A percentile compares a stretch with the other conserved stretches of the same genome.
These are phyloP conservation scores for Siphlonurus alternatus DNA, from an alignment of 2,888 invertebrate genomes.

Conservation along the genomic window DNA sequence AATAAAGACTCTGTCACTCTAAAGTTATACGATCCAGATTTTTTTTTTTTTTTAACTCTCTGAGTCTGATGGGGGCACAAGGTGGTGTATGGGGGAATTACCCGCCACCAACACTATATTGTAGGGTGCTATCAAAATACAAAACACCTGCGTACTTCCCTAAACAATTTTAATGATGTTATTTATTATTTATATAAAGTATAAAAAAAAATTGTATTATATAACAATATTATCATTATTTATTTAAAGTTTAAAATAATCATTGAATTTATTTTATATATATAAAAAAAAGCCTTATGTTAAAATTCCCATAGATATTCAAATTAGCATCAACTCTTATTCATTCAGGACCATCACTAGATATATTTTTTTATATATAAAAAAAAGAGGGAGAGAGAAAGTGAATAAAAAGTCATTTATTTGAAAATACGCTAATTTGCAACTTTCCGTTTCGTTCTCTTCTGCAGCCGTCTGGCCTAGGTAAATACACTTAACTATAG, in stretches of 20 bases:
- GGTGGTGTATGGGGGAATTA: neutral
- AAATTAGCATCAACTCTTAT: neutral
- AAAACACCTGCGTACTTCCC: neutral
- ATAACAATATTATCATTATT: neutral
- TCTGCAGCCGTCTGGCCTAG: neutral
- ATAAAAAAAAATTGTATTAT: too few relatives aligned
- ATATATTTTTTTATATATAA: neutral
- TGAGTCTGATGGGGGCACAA: neutral
- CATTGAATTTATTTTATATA: neutral
- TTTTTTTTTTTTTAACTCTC: conserved; percentile 2
- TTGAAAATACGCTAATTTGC: neutral
- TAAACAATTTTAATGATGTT: neutral
- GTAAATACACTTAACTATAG: neutral
- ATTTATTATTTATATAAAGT: neutral
- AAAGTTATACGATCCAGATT: neutral
- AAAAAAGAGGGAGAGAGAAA: neutral
- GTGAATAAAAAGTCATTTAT: neutral
- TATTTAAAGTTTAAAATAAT: neutral
- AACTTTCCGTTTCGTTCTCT: neutral
- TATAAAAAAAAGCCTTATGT: neutral
- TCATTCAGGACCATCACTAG: neutral
- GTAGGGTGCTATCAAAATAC: neutral
- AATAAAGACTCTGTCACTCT: conserved; percentile 2
- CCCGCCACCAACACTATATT: too few relatives aligned
- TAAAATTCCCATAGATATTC: neutral